Conservation (phyloP, 2,888 invertebrate species). For the Steinernema carpocapsae region DNA sequence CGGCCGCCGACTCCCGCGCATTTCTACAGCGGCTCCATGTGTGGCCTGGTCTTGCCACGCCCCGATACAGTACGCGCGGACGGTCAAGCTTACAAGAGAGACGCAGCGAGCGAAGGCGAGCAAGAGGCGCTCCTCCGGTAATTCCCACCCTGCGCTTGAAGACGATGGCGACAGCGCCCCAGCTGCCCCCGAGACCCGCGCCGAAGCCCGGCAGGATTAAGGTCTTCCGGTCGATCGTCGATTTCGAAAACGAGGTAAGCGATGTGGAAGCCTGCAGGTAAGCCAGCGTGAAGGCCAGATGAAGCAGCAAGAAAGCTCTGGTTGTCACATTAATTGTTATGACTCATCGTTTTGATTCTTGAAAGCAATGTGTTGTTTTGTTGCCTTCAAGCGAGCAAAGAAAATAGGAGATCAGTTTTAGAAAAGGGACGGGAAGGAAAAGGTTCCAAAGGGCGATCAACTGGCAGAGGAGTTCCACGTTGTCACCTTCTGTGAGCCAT, state of each 20-base stretch:
- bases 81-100: constrained; percentile 5
- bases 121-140: background rate
- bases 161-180: background rate
- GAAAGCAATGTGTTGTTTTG: too few species aligned
- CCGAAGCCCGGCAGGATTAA: constrained; percentile 65
- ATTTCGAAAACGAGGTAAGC: constrained; percentile 44
- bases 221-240: constrained; percentile 59
- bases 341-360: background rate
- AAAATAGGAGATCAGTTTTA: too few species aligned
- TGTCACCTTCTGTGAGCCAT: too few species aligned
- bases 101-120: background rate
- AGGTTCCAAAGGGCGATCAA: too few species aligned
- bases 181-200: constrained; percentile 55
- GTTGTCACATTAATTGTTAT: too few species aligned
- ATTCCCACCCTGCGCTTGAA: background rate
- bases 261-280: background rate
- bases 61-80: constrained; percentile 30
- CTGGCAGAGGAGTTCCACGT: too few species aligned
- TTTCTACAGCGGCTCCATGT: constrained; percentile 1
- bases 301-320: too few species aligned
- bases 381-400: too few species aligned
- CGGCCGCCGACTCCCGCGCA: constrained; percentile 11
- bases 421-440: too few species aligned
- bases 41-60: constrained; percentile 27
- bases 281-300: too few species aligned